Percentiles rank a stretch among this genome's conserved stretches.
These are phyloP conservation scores for Antennarius striatus DNA, from an alignment of 2,113 vertebrate genomes.

Conservation along the genomic window DNA sequence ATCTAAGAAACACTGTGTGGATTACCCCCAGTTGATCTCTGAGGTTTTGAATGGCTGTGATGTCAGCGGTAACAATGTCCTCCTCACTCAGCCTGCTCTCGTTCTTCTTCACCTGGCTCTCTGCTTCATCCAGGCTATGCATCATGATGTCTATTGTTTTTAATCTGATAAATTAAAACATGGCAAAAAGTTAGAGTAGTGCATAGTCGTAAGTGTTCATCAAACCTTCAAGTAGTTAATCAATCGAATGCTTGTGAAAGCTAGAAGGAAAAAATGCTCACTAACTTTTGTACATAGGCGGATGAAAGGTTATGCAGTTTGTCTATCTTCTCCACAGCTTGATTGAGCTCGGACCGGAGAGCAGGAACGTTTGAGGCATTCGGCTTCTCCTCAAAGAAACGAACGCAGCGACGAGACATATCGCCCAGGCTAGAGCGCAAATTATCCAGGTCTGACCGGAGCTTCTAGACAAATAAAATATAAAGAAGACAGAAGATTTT, in stretches of 20 bases:
- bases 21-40: conserved; percentile 80
- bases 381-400: conserved; percentile 89
- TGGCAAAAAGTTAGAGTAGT: background rate
- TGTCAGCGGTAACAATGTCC: conserved; percentile 88
- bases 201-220: background rate
- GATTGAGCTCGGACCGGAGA: conserved; percentile 86
- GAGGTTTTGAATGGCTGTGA: conserved; percentile 83
- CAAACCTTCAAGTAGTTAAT: background rate
- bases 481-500: background rate
- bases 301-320: conserved; percentile 86
- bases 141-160: conserved; percentile 89
- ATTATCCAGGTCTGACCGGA: conserved; percentile 83
- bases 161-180: conserved; percentile 74
- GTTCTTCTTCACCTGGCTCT: conserved; percentile 88
- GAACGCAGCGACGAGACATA: conserved; percentile 83
- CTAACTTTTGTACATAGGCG: conserved; percentile 92
- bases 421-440: conserved; percentile 82
- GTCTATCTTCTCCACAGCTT: conserved; percentile 88
- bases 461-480: conserved; percentile 55
- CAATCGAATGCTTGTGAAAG: rapidly evolving
- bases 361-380: conserved; percentile 81
- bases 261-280: background rate
- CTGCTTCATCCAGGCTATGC: conserved; percentile 85
- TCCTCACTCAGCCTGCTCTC: conserved; percentile 94
- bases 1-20: background rate